Evolutionary conservation across 2,113 vertebrate species (phyloP).

Genomic region (Sebastes schlegelii): DNA sequence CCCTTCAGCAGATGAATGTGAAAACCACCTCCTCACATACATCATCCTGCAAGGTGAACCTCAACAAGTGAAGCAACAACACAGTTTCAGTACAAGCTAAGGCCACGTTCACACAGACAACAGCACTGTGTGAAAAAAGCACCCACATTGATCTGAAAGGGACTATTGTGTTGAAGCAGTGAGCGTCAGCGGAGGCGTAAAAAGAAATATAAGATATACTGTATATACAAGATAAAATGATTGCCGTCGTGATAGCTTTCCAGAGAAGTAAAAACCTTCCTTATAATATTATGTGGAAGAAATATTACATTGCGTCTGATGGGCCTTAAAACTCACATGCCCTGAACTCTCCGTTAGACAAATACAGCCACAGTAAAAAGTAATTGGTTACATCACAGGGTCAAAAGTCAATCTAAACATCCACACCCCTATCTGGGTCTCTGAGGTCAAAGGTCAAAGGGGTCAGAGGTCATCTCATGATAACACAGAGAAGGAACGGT

Average conservation of each 20-base stretch:
- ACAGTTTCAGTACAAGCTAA: background rate
- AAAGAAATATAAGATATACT: background rate
- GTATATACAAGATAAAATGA: background rate
- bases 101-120: background rate
- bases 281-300: background rate
- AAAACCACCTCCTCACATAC: background rate
- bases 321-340: slow-evolving; percentile 6
- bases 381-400: slow-evolving; percentile 18
- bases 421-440: slow-evolving; percentile 21
- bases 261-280: slow-evolving; percentile 3
- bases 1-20: too few relatives aligned
- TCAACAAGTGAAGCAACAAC: background rate
- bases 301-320: slow-evolving; percentile 18
- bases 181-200: background rate
- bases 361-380: slow-evolving; percentile 25
- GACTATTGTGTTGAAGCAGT: background rate
- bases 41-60: background rate
- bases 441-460: slow-evolving; percentile 36
- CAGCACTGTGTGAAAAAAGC: background rate
- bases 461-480: slow-evolving; percentile 34
- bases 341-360: slow-evolving; percentile 24
- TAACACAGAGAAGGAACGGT: slow-evolving; percentile 32
- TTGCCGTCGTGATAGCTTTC: background rate
- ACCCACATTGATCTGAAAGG: slow-evolving; percentile 3
- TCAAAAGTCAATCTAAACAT: slow-evolving; percentile 59